Evolutionary conservation across 2,113 vertebrate species (phyloP).

Genomic region (Pterocles orientalis): DNA sequence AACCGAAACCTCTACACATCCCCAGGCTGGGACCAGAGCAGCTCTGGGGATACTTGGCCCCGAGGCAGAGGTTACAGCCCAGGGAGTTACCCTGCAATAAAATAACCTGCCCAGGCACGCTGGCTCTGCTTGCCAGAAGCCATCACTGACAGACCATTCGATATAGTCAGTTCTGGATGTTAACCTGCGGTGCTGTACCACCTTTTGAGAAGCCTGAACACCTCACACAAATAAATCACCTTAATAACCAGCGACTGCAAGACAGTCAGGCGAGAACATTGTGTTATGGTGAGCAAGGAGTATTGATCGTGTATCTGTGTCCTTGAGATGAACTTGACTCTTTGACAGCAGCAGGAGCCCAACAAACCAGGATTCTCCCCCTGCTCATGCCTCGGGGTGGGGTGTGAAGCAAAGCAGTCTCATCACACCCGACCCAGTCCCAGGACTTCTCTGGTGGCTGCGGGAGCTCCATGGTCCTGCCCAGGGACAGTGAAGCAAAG

Average conservation of each 20-base stretch:
- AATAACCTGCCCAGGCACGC: accelerated
- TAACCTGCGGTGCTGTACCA: background rate
- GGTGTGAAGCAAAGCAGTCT: background rate
- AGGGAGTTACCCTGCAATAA: background rate
- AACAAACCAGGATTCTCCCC: background rate
- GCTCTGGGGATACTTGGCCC: background rate
- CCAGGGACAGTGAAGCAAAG: background rate
- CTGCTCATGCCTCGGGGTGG: background rate
- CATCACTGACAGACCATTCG: accelerated
- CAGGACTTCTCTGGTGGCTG: background rate
- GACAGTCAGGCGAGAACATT: conserved; percentile 17
- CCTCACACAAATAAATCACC: conserved; percentile 21
- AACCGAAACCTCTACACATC: accelerated
- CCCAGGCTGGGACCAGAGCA: background rate
- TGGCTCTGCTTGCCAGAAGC: background rate
- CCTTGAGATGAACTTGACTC: conserved; percentile 20
- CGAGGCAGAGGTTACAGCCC: background rate
- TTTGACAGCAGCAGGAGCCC: background rate
- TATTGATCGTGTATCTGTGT: background rate
- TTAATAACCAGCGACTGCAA: background rate
- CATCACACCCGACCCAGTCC: background rate
- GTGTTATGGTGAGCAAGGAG: conserved; percentile 17
- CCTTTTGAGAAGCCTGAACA: background rate
- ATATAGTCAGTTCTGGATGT: background rate
- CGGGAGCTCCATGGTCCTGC: background rate